Evolutionary conservation across 2,113 vertebrate species (phyloP), one percentile per base, ranked within the genome.

Genomic region (Pitta sordida): DNA sequence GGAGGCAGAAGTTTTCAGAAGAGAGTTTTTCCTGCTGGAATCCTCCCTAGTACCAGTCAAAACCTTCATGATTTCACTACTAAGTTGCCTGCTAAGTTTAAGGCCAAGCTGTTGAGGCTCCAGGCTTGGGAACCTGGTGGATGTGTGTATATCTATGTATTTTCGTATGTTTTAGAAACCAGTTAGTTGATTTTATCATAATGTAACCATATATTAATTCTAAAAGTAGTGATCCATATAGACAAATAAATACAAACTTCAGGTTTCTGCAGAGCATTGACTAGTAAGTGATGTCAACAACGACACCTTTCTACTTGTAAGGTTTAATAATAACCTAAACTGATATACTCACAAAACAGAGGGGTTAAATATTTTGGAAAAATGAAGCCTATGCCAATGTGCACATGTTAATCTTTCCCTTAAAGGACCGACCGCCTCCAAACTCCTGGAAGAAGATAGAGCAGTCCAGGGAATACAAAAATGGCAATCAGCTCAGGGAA

Each of bases 401-500:
- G 23, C 55, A 60, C 22, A 3, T 32, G 19, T 88, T 82, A 82
- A 74, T 75, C 59, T 97, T 91, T 93, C 63, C 81, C 36, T 84
- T 86, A 82, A 96, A 99, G 99, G 99, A 99, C 24, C 99, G 99
- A 32, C 99, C 99, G 39, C 99, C 99, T n/a, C 97, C 99, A 78
- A 99, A 98, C 96, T 97, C 98, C 81, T 99, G 99, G 99, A 99
- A 99, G 97, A 99, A 99, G 97, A 98, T 98, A 95, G 99, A 99
- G 59, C 98, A 99, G 65, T 99, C 99, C 65, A 98, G 99, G 95
- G 98, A 99, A 88, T 99, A 99, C 93, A 98, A 98, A 97, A 99
- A 99, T 90, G 97, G 98, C 91, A 99, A 99, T 97, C 98, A 98
- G 98, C 99, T 99, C 98, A 99, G 99, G 98, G 99, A 99, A 95